Evolutionary conservation across 2,797 vertebrate species (phyloP).

Genomic region (Tauraco hartlaubi): DNA sequence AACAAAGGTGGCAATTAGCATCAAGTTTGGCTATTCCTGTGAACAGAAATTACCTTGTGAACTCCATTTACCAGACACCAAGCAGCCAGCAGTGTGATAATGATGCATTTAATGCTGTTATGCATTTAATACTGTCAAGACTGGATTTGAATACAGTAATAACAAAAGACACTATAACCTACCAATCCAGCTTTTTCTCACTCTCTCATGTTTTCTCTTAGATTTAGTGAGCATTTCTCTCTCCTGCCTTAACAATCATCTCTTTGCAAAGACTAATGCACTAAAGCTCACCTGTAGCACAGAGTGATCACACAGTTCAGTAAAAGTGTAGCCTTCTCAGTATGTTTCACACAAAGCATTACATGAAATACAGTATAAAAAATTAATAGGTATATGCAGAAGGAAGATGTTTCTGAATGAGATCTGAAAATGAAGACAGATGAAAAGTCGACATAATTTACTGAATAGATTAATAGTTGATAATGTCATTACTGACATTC

Average conservation of each 20-base stretch:
- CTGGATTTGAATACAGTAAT: background rate
- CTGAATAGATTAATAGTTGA: background rate
- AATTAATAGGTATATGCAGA: background rate
- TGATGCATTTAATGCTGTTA: background rate
- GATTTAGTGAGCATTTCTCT: background rate
- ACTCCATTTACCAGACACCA: background rate
- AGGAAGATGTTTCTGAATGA: background rate
- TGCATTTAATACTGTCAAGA: background rate
- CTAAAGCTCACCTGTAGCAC: background rate
- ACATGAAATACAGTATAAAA: background rate
- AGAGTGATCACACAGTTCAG: background rate
- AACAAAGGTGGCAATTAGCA: constrained; percentile 22
- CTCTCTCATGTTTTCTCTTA: background rate
- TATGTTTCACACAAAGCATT: background rate
- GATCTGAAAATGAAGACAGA: background rate
- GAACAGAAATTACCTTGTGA: background rate
- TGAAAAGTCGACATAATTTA: background rate
- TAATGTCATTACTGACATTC: background rate
- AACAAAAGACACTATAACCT: background rate
- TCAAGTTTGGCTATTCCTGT: background rate
- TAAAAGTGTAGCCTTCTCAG: background rate
- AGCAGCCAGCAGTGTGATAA: background rate
- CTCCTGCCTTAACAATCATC: background rate
- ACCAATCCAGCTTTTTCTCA: background rate
- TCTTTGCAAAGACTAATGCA: background rate